These are phyloP conservation scores for Anguilla obscura DNA, from an alignment of 2,797 vertebrate species.

Conservation along the genomic window DNA sequence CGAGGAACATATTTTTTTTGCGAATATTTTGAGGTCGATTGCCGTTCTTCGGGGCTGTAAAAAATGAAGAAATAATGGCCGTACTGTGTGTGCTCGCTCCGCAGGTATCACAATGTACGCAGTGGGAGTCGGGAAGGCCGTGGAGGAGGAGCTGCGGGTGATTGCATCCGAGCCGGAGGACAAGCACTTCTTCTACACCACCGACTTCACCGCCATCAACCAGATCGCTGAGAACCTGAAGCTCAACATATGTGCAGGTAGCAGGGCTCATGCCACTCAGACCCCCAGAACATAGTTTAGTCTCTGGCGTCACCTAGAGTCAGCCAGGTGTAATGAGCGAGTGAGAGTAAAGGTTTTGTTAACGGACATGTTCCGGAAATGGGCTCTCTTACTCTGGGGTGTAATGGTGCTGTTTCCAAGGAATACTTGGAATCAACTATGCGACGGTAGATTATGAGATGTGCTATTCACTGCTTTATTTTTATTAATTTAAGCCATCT, in stretches of 20 bases:
- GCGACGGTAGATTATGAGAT: background rate
- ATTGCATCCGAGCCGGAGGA: constrained; percentile 90
- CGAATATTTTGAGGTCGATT: background rate
- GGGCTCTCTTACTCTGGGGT: background rate
- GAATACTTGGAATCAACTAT: background rate
- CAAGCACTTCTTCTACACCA: constrained; percentile 90
- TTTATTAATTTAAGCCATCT: background rate
- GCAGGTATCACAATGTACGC: constrained; percentile 94
- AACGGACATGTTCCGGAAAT: background rate
- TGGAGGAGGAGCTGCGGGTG: constrained; percentile 88
- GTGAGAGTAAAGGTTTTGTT: background rate
- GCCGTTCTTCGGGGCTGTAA: background rate
- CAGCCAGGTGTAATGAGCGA: background rate
- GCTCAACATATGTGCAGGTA: constrained; percentile 93
- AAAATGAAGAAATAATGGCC: rapidly evolving
- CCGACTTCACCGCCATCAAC: constrained; percentile 88
- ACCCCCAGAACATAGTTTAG: background rate
- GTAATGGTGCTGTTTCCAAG: background rate
- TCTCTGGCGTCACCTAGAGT: constrained; percentile 57
- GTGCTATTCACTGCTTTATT: background rate
- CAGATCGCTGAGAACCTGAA: constrained; percentile 91
- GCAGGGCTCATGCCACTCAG: background rate
- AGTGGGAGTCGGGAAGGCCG: constrained; percentile 93
- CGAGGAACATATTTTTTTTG: background rate
- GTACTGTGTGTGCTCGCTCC: background rate